Conservation (phyloP, 1,140 invertebrate genomes). For the Harpegnathos saltator region DNA sequence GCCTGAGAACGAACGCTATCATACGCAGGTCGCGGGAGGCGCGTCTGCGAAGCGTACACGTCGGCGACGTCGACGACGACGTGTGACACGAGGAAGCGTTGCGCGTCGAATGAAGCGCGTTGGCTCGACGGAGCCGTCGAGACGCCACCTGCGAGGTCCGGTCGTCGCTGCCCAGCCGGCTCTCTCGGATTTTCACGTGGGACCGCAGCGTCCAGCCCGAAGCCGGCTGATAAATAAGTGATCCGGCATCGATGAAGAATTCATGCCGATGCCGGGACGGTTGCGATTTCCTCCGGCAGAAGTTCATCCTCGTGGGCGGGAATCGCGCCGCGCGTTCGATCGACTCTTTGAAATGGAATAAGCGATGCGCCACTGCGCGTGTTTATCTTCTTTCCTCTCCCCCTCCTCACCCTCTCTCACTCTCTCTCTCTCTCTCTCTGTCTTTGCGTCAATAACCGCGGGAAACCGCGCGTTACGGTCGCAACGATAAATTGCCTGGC, state of each 20-base stretch:
- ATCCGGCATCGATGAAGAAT: conserved; percentile 33
- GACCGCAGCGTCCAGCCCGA: neutral
- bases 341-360: conserved; percentile 24
- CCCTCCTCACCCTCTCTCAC: neutral
- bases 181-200: neutral
- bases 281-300: conserved; percentile 5
- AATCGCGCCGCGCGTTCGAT: conserved; percentile 9
- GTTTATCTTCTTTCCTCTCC: neutral
- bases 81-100: conserved; percentile 73
- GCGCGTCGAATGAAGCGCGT: conserved; percentile 71
- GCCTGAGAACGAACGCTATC: conserved; percentile 1
- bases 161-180: neutral
- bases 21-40: neutral
- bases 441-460: conserved; percentile 23
- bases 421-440: neutral
- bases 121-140: conserved; percentile 64
- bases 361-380: neutral
- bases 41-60: neutral
- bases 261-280: neutral
- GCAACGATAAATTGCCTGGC: neutral
- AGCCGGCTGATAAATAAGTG: neutral
- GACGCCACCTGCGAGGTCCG: conserved; percentile 68
- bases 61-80: conserved; percentile 53
- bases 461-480: neutral
- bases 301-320: conserved; percentile 2